phyloP scores from a whole-genome alignment of 2,797 vertebrate species.

The Cygnus olor region DNA sequence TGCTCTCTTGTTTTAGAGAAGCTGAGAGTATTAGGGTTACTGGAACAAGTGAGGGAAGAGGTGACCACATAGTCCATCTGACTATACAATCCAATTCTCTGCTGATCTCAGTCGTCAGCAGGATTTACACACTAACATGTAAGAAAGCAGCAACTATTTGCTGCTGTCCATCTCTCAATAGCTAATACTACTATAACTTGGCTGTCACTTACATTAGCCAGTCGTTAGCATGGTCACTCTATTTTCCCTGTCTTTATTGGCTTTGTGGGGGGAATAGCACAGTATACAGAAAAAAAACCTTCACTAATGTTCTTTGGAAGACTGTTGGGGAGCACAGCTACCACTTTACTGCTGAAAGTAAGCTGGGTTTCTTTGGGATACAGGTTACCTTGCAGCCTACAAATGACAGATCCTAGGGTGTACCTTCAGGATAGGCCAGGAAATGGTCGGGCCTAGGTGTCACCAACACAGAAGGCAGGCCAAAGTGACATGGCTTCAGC shows the following conservation, averaged over 20 bases:
- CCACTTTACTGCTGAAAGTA: neutral
- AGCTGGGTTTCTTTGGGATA: neutral
- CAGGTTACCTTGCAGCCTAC: neutral
- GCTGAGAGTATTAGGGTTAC: neutral
- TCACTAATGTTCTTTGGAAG: neutral
- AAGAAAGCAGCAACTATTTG: neutral
- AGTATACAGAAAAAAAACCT: neutral
- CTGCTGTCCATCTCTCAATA: neutral
- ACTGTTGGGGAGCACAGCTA: neutral
- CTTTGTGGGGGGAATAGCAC: conserved; percentile 4
- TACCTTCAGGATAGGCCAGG: neutral
- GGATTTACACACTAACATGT: neutral
- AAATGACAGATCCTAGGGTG: neutral
- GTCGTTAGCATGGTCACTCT: neutral
- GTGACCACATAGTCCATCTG: neutral
- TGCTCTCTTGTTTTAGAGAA: neutral
- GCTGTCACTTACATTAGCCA: neutral
- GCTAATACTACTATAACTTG: neutral
- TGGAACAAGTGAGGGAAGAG: neutral
- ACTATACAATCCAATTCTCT: neutral
- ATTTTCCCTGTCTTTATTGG: neutral
- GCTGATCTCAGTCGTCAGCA: neutral
- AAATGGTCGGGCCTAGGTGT: neutral
- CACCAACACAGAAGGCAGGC: neutral
- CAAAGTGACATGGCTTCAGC: neutral